Conservation (phyloP, 1,140 invertebrate genomes). For the Portunus trituberculatus region DNA sequence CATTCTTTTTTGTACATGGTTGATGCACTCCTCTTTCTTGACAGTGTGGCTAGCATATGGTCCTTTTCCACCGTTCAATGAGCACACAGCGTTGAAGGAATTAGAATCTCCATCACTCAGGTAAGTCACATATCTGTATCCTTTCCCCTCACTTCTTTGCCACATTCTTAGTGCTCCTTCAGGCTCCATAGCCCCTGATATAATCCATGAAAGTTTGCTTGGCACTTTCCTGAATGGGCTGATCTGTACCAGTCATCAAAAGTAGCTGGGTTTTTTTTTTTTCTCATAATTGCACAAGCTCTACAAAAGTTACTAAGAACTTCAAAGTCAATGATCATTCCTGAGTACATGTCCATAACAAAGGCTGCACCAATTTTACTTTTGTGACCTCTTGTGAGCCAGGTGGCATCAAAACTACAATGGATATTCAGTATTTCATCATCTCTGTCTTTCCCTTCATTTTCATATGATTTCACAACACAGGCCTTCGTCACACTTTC, state of each 20-base stretch:
- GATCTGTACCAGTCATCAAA: conserved; percentile 26
- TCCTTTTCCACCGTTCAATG: conserved; percentile 19
- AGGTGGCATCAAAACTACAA: conserved; percentile 36
- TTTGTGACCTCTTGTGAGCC: conserved; percentile 46
- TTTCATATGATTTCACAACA: neutral
- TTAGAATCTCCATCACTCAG: no score
- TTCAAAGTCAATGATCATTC: conserved; percentile 28
- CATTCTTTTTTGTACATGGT: conserved; percentile 15
- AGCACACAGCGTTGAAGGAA: neutral
- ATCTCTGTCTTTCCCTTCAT: conserved; percentile 2
- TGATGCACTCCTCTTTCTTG: no score
- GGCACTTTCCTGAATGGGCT: conserved; percentile 37
- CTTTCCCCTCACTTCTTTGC: conserved; percentile 32
- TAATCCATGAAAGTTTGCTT: neutral
- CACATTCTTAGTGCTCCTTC: conserved; percentile 41
- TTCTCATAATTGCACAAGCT: conserved; percentile 27
- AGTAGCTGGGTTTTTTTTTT: neutral
- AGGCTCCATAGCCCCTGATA: conserved; percentile 38
- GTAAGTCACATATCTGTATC: neutral
- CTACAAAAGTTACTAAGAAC: conserved; percentile 44
- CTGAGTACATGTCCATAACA: conserved; percentile 32
- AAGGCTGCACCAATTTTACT: neutral
- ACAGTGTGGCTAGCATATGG: conserved; percentile 17
- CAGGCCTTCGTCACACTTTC: neutral
- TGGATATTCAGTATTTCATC: conserved; percentile 23